Base-by-base conservation (phyloP, 30 jellyfish, hydroid and myxozoan species). In the Hydra vulgaris region DNA sequence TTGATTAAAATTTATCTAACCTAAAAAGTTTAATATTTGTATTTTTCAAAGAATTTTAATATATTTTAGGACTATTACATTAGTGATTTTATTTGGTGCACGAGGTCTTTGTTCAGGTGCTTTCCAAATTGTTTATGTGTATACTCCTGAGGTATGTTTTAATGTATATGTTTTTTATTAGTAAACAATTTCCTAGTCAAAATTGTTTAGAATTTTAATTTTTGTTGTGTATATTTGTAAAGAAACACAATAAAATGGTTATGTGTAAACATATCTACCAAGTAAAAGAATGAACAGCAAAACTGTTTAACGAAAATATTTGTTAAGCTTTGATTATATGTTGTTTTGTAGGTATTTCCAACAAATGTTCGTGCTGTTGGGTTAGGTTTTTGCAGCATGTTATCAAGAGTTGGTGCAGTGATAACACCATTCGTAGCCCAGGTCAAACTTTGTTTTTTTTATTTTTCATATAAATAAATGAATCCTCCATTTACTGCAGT, bases 111-210 rank as follows among this genome's bases (percentile, higher is more conserved):
- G 86, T 7, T 79, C 98, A 0, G 95, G 96, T 0, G 83, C 85
- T 17, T 92, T 92, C 79, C 98, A 92, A 72, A 88, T 89, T 5
- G 96, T 95, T 1, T 92, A 83, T 84, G 95, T 92, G 40, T 92
- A 92, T 79, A 92, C 98, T 17, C 98, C 98, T 1, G 98, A 92
- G 92, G 98, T 92, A 86, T 23, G 84, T 24, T n/a, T n/a, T n/a
- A n/a, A n/a, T n/a, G n/a, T n/a, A n/a, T n/a, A n/a, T n/a, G n/a
- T n/a, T n/a, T n/a, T n/a, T n/a, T n/a, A n/a, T n/a, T n/a, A n/a
- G n/a, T n/a, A n/a, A n/a, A 40, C 12, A 40, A 40, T 23, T 66
- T 26, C 26, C 61, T 3, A 40, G 12, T 40, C 12, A 40, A 5
- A 40, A 40, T 40, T 40, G 61, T 12, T 40, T 5, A 40, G 5